Conservation (phyloP, 2,888 invertebrate species). For the Heliconius aoede region DNA sequence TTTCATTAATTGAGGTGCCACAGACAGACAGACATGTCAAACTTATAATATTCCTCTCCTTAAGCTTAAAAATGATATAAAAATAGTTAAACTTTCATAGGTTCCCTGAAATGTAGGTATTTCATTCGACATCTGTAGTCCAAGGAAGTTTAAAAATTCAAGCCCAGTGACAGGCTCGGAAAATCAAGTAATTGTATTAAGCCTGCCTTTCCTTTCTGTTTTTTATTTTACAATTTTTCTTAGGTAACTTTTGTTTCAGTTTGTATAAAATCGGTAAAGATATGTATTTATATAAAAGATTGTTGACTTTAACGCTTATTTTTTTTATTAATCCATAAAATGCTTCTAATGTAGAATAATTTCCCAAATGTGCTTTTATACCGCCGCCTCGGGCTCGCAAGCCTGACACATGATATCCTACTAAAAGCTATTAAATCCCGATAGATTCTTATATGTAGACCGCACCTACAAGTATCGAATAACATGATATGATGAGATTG, state of each 20-base stretch:
- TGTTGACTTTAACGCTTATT: background rate
- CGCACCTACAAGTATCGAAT: slow-evolving; percentile 15
- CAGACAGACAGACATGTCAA: too few relatives aligned
- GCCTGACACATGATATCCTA: slow-evolving; percentile 25
- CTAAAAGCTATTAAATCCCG: slow-evolving; percentile 26
- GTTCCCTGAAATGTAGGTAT: background rate
- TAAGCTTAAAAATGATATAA: too few relatives aligned
- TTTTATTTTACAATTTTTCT: slow-evolving; percentile 7
- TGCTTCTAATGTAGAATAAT: slow-evolving; percentile 9
- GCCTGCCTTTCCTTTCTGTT: background rate
- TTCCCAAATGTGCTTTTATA: slow-evolving; percentile 18
- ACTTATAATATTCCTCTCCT: too few relatives aligned
- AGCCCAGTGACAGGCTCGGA: slow-evolving; percentile 8
- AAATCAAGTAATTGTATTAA: slow-evolving; percentile 20
- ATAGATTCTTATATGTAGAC: slow-evolving; percentile 11
- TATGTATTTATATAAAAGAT: background rate
- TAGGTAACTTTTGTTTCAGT: background rate
- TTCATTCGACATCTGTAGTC: background rate
- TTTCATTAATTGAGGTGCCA: too few relatives aligned
- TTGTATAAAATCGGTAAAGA: background rate
- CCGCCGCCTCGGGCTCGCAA: slow-evolving; percentile 10
- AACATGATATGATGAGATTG: background rate
- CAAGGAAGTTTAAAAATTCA: background rate
- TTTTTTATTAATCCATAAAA: background rate
- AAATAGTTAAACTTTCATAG: background rate